These are phyloP conservation scores for Lepidurus arcticus DNA, from an alignment of 1,140 invertebrate species.

Conservation along the genomic window DNA sequence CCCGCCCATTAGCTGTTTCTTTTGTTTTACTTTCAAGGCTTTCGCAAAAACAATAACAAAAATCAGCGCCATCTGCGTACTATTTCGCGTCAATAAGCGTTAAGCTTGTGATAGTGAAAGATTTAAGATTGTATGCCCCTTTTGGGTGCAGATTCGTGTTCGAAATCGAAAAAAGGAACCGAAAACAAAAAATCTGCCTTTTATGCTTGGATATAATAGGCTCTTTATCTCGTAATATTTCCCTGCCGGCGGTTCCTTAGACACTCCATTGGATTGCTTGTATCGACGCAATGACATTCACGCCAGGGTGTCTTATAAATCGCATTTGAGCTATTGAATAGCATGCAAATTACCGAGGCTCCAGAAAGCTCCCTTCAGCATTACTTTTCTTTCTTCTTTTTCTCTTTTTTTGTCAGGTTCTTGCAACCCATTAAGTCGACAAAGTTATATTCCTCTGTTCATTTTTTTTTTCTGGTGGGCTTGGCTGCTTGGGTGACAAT, in stretches of 20 bases:
- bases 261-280: background rate
- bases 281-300: background rate
- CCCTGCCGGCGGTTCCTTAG: background rate
- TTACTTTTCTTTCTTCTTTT: background rate
- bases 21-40: too few species aligned
- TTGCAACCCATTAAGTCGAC: constrained; percentile 18
- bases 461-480: background rate
- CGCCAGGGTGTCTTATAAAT: constrained; percentile 3
- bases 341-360: background rate
- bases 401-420: background rate
- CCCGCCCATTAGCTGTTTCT: too few species aligned
- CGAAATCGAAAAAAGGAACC: too few species aligned
- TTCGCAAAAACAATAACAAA: too few species aligned
- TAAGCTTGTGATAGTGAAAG: too few species aligned
- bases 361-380: background rate
- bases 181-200: too few species aligned
- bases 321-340: constrained; percentile 19
- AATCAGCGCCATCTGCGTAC: too few species aligned
- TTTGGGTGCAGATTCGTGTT: too few species aligned
- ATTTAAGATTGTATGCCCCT: too few species aligned
- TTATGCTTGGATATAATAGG: background rate
- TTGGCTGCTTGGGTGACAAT: background rate
- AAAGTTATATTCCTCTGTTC: background rate
- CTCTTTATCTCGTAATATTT: background rate
- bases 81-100: too few species aligned